phyloP scores from a whole-genome alignment of 2,113 vertebrate species.

The Progne subis region DNA sequence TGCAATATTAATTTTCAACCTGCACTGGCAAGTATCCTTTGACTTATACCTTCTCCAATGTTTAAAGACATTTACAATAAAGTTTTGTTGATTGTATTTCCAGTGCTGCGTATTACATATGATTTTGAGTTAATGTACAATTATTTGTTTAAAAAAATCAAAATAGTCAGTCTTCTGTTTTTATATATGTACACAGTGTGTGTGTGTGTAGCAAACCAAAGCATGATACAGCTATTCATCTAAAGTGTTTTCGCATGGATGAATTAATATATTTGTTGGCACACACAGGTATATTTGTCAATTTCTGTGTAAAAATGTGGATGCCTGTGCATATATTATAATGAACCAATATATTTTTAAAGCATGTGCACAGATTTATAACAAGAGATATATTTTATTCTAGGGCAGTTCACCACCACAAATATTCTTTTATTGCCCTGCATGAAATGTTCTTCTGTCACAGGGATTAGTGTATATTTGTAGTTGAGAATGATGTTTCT shows the following conservation, averaged over 20 bases:
- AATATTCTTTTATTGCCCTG: not conserved
- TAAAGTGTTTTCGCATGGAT: not conserved
- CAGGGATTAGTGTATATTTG: not conserved
- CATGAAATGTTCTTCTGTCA: not conserved
- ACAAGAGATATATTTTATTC: not conserved
- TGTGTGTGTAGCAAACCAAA: not conserved
- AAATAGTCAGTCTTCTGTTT: not conserved
- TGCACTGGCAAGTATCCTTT: not conserved
- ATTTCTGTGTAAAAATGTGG: not conserved
- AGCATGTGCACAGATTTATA: not conserved
- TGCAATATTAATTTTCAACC: not conserved
- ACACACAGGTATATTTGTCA: not conserved
- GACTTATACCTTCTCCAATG: not conserved
- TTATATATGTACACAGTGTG: fast-evolving
- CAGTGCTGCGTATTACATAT: not conserved
- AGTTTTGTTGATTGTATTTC: not conserved
- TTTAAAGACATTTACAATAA: not conserved
- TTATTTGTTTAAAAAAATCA: not conserved
- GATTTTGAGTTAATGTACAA: not conserved
- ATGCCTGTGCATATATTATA: not conserved
- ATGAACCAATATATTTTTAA: not conserved
- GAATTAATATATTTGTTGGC: not conserved
- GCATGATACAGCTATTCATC: not conserved
- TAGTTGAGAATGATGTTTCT: not conserved
- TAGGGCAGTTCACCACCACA: not conserved